Base-by-base conservation (phyloP, 2,888 invertebrate species). In the Spatulosminthurus flaviceps region DNA sequence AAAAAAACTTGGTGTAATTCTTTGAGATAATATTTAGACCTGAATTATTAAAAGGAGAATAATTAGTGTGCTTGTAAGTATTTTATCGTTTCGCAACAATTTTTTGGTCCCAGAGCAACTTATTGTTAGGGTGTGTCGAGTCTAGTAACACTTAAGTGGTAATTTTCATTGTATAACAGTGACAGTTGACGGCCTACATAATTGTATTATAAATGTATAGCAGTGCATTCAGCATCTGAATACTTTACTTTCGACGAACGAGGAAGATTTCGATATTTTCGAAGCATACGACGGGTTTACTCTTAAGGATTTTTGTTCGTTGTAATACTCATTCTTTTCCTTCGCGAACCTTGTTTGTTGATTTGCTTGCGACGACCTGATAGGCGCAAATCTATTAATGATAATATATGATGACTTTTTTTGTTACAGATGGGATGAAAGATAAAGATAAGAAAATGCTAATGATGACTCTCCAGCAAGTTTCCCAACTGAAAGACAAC, bases 401-500 rank as follows among this genome's bases (percentile, higher is more conserved):
- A 51, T 51, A n/a, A 4, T 67, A 29, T 9, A 60, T 61, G 24
- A 41, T 51, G 51, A 19, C n/a, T 69, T 75, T 79, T 83, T 72
- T 76, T 81, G 83, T 90, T 91, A 28, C 90, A 95, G 97, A 97
- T 90, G 97, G 97, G 83, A 90, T 96, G 81, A 92, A 92, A 86
- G 96, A 94, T 79, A 92, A 92, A 86, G 95, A 97, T 87, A 92
- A 92, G 87, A 91, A 91, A 87, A 89, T 92, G 86, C 91, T 96
- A 87, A 92, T 91, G 88, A 91, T 91, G 87, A 92, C 95, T 86
- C 90, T 97, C 87, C 93, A 92, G 86, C 93, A 93, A 88, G 92
- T 96, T 86, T 92, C 95, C 86, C 90, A 89, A 84, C 90, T 94
- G 89, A 93, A 93, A 88, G 95, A 96, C 89, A 96, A 97, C 89